Conservation (phyloP, 2,797 vertebrate genomes). For the Lophura swinhoii region DNA sequence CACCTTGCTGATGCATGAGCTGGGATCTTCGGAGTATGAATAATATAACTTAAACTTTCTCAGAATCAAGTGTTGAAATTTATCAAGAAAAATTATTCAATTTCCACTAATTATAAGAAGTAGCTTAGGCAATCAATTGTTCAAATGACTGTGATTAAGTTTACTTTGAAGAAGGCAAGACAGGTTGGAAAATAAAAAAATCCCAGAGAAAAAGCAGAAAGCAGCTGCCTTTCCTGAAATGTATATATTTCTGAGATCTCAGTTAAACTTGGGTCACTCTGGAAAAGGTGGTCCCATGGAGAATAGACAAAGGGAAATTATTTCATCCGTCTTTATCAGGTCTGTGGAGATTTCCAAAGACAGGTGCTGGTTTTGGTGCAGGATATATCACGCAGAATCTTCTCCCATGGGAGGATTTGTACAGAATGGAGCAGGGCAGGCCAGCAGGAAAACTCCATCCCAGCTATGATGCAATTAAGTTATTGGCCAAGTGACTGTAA, state of each 20-base stretch:
- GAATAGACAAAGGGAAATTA: not conserved
- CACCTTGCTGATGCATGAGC: not conserved
- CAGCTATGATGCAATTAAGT: not conserved
- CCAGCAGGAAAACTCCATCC: not conserved
- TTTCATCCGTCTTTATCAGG: not conserved
- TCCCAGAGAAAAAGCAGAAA: not conserved
- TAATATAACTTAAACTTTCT: not conserved
- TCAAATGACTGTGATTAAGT: not conserved
- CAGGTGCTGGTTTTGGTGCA: not conserved
- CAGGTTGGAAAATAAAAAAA: not conserved
- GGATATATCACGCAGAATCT: not conserved
- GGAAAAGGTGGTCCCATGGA: accelerated
- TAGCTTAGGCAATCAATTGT: not conserved
- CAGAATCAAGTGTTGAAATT: not conserved
- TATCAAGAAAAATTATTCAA: not conserved
- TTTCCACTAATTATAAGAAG: not conserved
- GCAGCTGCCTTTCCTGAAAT: not conserved
- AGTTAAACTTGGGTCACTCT: not conserved
- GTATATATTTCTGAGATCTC: not conserved
- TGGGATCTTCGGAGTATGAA: not conserved
- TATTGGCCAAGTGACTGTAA: not conserved
- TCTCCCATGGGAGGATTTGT: not conserved
- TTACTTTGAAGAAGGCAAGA: not conserved
- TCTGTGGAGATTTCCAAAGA: not conserved
- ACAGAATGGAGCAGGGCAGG: not conserved